Evolutionary conservation across 1,140 invertebrate genomes (phyloP), one percentile per base, ranked within the genome.

Genomic region (Ooceraea biroi): DNA sequence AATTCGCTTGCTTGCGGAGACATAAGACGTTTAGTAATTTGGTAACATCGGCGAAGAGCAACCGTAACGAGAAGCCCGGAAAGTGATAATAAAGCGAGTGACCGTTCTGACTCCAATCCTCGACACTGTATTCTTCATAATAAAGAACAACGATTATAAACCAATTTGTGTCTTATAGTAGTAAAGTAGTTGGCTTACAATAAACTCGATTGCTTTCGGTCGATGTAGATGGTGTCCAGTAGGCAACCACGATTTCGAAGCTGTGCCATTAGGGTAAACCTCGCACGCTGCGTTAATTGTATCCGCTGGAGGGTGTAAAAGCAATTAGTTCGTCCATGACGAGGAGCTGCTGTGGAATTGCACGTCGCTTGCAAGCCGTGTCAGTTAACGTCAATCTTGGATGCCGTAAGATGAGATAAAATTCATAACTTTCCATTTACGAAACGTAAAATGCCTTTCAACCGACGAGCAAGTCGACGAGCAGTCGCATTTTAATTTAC

Each of bases 301-400:
- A 63, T 76, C 44, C 57, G 44, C n/a, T 48, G 44, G 58, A 50
- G 73, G 44, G 58, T 65, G 58, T 50, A 76, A 65, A 76, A 76
- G 73, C 73, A 63, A 76, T 76, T 76, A 63, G 58, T 48, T 65
- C 12, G 58, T 65, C 73, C 63, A 76, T 48, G 69, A 57, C 30
- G 27, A 44, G 36, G 14, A 73, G 69, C 30, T 73, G 58, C 17
- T 30, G 30, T 22, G 30, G 30, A 58, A 58, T 55, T 57, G 52
- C 50, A 41, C 22, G 52, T 1, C 5, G 46, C 66, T 19, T 27
- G 17, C 66, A 68, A 44, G n/a, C 41, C 17, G 14, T 25, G 58
- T 65, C 27, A 65, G 50, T 76, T 50, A 65, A 52, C 44, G n/a
- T 76, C 27, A 52, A 50, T 50, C 7, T 0, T 25, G 8, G 30